Base-by-base conservation (phyloP, 2,888 invertebrate genomes). In the Pegoplata infirma region DNA sequence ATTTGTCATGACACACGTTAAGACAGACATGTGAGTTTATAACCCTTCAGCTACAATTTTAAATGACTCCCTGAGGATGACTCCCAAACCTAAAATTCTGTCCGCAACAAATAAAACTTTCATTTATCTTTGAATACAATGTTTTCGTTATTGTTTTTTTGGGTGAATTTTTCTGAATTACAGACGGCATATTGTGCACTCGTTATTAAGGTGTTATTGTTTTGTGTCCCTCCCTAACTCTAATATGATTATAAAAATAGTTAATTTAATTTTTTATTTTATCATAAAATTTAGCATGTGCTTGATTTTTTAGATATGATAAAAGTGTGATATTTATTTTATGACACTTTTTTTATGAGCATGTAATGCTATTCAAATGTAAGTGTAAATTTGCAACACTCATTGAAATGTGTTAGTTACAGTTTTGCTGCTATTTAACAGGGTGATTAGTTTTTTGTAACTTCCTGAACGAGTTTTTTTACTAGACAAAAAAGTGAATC, bases 241-340 rank as follows among this genome's bases (percentile, higher is more conserved):
- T 25, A 7, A 51, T 14, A 14, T 51, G 6, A 25, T n/a, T 51
- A 14, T 25, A 0, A 5, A n/a, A 53, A 53, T 28, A 32, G 28
- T 32, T 55, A 32, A 55, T 55, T 55, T 32, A 32, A 56, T 56
- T 16, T 23, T 14, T 16, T 58, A 21, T 44, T 59, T 44, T 46
- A 61, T 61, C 28, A 46, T 61, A 61, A 46, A 61, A 23, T 2
- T 12, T 25, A 59, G 16, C 12, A 25, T 17, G 7, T 25, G 46
- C 46, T 61, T 16, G 25, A 25, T 59, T 25, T 16, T 12, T 44
- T 46, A 25, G 12, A 12, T 25, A 17, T 46, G 59, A 59, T 59
- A 46, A 46, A 12, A 1, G n/a, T n/a, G 6, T 17, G n/a, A 8
- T 23, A 44, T 16, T 21, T 16, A 46, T 25, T 46, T 59, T 44